Percentiles rank a stretch among this genome's conserved stretches.
Evolutionary conservation across 2,113 vertebrate genomes (phyloP).

Genomic region (cat (Felis catus)): F.catus_Fca126_mat1.0 CM031417.1:98658001-98658500

Average conservation of each 20-base stretch:
- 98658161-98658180: neutral
- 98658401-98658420: neutral
- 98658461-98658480: neutral
- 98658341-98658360: neutral
- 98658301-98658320: neutral
- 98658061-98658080: neutral
- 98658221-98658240: neutral
- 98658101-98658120: neutral
- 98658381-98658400: neutral
- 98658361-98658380: neutral
- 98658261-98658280: neutral
- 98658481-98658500: neutral
- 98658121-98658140: neutral
- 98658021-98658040: neutral
- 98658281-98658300: neutral
- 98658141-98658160: neutral
- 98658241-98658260: neutral
- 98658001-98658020: neutral
- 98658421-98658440: neutral
- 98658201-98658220: neutral
- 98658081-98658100: neutral
- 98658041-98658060: neutral
- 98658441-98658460: neutral
- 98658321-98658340: neutral
- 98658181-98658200: neutral